Percentiles rank a stretch among this genome's conserved stretches.
Conservation (phyloP, 2,113 vertebrate genomes). For the Grantiella picta region DNA sequence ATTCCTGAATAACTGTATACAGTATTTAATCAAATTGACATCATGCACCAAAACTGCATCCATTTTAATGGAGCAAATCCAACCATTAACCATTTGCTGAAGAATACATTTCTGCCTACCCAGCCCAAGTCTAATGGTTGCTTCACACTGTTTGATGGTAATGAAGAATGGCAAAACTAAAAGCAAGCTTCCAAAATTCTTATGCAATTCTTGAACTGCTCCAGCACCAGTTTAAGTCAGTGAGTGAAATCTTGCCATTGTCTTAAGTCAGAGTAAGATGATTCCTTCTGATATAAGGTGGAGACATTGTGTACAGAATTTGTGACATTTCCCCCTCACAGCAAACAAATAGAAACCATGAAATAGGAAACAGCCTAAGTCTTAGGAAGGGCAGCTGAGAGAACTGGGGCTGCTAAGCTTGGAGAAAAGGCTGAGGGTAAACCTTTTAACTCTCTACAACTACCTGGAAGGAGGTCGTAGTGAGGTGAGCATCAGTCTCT, state of each 20-base stretch:
- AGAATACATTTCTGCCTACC: not conserved
- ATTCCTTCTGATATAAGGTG: not conserved
- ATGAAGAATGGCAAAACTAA: not conserved
- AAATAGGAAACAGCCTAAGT: not conserved
- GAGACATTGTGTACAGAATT: not conserved
- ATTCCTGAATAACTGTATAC: not conserved
- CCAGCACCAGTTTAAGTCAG: not conserved
- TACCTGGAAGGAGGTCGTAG: not conserved
- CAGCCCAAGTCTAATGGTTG: not conserved
- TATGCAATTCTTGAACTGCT: not conserved
- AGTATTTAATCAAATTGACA: conserved; percentile 18
- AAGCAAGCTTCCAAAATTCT: not conserved
- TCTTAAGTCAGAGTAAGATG: not conserved
- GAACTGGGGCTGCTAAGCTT: not conserved
- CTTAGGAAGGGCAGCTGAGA: not conserved
- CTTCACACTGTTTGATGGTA: not conserved
- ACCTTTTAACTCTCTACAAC: not conserved
- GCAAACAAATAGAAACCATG: not conserved
- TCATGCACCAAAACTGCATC: not conserved
- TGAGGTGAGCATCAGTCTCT: not conserved
- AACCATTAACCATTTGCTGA: not conserved
- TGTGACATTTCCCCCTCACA: not conserved
- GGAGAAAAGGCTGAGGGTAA: not conserved
- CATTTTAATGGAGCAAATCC: not conserved
- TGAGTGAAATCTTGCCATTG: not conserved